These are phyloP conservation scores for Etheostoma perlongum DNA, from an alignment of 2,797 vertebrate species.

Conservation along the genomic window DNA sequence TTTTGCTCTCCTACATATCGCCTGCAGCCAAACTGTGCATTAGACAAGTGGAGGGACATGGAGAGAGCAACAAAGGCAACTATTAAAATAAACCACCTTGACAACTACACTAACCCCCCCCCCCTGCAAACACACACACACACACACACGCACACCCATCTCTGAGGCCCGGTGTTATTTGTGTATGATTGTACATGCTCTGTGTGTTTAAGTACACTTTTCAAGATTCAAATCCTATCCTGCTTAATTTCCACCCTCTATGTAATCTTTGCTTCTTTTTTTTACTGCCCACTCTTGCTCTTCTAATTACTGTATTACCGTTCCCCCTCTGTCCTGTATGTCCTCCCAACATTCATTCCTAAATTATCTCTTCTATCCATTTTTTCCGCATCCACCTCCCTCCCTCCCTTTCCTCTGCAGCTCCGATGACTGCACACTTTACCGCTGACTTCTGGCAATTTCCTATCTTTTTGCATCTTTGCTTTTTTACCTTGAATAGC, in stretches of 20 bases:
- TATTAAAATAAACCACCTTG: constrained; percentile 67
- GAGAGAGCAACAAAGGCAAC: constrained; percentile 55
- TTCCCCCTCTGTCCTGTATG: constrained; percentile 23
- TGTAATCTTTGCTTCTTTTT: constrained; percentile 53
- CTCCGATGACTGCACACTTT: constrained; percentile 19
- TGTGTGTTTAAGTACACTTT: constrained; percentile 29
- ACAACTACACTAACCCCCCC: not conserved
- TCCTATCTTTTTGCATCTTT: not conserved
- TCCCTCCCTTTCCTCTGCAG: constrained; percentile 1
- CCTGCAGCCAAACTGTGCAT: constrained; percentile 83
- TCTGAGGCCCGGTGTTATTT: constrained; percentile 19
- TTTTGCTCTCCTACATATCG: constrained; percentile 55
- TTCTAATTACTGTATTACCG: constrained; percentile 50
- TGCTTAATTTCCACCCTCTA: constrained; percentile 57
- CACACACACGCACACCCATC: not conserved
- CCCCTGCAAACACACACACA: not conserved
- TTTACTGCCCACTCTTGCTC: constrained; percentile 37
- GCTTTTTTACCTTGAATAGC: not conserved
- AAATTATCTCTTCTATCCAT: constrained; percentile 24
- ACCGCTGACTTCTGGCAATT: constrained; percentile 23
- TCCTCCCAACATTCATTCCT: constrained; percentile 25
- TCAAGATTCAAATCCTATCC: constrained; percentile 48
- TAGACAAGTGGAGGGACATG: constrained; percentile 59
- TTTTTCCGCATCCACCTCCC: constrained; percentile 1
- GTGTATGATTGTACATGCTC: constrained; percentile 21